Evolutionary conservation across 2,113 vertebrate species (phyloP).

Genomic region (Alectura lathami): DNA sequence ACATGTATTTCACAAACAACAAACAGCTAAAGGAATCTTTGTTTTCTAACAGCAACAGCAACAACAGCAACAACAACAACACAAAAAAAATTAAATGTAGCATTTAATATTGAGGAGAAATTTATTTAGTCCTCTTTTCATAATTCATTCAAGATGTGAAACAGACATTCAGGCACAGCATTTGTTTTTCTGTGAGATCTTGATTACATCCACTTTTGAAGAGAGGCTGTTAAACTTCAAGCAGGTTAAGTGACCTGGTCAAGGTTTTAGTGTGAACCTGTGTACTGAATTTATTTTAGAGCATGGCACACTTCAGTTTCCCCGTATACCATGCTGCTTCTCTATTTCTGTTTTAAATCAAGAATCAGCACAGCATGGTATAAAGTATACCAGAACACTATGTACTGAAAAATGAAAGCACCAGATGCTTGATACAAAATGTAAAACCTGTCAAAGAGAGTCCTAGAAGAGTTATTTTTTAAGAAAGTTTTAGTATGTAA

Average conservation of each 20-base stretch:
- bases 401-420: conserved; percentile 59
- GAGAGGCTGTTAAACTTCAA: background rate
- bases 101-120: background rate
- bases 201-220: conserved; percentile 26
- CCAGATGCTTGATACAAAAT: conserved; percentile 75
- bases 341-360: conserved; percentile 58
- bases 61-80: background rate
- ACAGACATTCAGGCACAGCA: background rate
- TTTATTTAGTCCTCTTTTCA: background rate
- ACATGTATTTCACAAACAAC: background rate
- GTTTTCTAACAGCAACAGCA: background rate
- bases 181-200: background rate
- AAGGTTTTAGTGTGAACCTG: background rate
- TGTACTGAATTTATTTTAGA: background rate
- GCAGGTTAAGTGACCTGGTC: conserved; percentile 2
- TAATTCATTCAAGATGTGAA: conserved; percentile 10
- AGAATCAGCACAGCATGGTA: conserved; percentile 25
- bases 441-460: conserved; percentile 67
- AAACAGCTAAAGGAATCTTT: background rate
- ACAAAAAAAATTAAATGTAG: background rate
- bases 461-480: conserved; percentile 48
- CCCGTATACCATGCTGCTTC: background rate
- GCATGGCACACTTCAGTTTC: background rate
- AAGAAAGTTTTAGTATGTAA: conserved; percentile 48
- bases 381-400: conserved; percentile 46